Evolutionary conservation across 2,888 invertebrate genomes (phyloP).

Genomic region (Mesorhabditis belari): DNA sequence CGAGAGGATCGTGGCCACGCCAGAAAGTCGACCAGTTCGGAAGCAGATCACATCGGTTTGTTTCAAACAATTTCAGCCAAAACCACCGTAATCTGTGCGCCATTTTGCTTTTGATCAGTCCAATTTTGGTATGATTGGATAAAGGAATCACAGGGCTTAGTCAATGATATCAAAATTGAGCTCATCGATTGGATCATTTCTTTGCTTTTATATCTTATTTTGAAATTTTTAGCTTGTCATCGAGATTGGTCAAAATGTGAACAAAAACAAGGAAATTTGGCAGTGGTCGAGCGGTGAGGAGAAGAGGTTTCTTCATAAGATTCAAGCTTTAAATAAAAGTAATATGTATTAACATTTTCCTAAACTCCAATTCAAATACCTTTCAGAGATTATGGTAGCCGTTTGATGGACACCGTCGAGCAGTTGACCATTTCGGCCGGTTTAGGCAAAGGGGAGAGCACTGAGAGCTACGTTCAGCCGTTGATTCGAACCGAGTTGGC

Average conservation of each 20-base stretch:
- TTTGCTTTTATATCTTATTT: not conserved
- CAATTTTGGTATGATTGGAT: too few relatives aligned
- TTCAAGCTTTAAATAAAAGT: too few relatives aligned
- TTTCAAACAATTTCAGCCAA: too few relatives aligned
- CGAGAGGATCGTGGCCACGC: slow-evolving; percentile 8
- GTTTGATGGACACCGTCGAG: not conserved
- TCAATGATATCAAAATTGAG: too few relatives aligned
- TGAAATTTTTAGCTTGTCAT: not conserved
- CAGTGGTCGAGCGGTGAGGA: not conserved
- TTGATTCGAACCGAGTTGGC: not conserved
- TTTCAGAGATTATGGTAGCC: not conserved
- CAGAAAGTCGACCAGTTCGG: not conserved
- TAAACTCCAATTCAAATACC: not conserved
- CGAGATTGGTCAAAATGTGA: not conserved
- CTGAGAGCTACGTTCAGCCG: not conserved
- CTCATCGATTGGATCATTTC: too few relatives aligned
- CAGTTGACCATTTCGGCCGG: not conserved
- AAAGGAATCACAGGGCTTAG: too few relatives aligned
- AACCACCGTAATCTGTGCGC: too few relatives aligned
- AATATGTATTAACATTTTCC: not conserved
- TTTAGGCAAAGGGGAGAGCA: not conserved
- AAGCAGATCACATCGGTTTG: not conserved
- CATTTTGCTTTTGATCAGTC: too few relatives aligned
- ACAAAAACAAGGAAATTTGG: not conserved
- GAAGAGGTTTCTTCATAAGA: too few relatives aligned